Percentiles rank a stretch among this genome's conserved stretches.
Evolutionary conservation across 2,113 vertebrate species (phyloP).

Genomic region (Accipiter cooperii): DNA sequence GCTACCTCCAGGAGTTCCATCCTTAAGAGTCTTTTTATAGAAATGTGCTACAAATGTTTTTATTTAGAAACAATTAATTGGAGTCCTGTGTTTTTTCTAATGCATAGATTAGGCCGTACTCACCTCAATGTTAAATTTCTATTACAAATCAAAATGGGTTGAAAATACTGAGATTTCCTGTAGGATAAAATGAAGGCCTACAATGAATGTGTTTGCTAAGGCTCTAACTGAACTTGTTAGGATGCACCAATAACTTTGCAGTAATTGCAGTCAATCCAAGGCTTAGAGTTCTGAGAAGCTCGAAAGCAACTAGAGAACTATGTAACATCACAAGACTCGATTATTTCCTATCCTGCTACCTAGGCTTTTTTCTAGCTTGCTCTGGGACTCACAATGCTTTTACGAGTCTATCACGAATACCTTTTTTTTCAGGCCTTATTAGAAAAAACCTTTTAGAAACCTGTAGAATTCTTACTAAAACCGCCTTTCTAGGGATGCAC

Average conservation of each 20-base stretch:
- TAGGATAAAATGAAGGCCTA: background rate
- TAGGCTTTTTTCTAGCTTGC: background rate
- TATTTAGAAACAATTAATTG: background rate
- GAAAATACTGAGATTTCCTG: background rate
- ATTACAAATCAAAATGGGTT: background rate
- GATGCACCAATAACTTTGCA: background rate
- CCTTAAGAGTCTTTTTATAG: background rate
- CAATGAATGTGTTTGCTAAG: background rate
- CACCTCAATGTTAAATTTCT: background rate
- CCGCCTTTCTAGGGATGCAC: background rate
- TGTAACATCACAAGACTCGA: background rate
- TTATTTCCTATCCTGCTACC: background rate
- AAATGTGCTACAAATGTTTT: background rate
- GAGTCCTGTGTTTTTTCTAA: background rate
- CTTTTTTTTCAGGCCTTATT: background rate
- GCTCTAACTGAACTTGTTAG: background rate
- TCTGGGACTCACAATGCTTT: background rate
- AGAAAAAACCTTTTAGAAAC: background rate
- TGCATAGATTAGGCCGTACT: background rate
- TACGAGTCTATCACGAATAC: rapidly evolving
- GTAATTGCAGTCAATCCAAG: background rate
- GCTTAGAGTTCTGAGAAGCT: background rate
- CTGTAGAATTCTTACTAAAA: background rate
- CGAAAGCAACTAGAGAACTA: background rate
- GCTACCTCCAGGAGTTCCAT: background rate